These are phyloP conservation scores for Alca torda DNA, from an alignment of 2,797 vertebrate genomes.

Conservation along the genomic window DNA sequence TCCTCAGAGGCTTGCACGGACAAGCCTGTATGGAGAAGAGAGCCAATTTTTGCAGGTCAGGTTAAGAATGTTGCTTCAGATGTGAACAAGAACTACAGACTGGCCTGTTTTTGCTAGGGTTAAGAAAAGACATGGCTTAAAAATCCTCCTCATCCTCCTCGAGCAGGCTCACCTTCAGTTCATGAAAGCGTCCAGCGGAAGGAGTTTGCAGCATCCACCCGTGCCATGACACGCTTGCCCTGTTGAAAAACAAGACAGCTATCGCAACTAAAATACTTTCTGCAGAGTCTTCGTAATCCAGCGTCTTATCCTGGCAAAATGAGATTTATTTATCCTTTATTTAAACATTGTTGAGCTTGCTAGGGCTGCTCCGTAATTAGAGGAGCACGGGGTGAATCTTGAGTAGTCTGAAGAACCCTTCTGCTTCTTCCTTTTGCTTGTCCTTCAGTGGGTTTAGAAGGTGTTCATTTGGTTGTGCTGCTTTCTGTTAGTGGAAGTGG, in stretches of 20 bases:
- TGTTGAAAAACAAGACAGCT: fast-evolving
- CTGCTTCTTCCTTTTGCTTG: neutral
- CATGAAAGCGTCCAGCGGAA: neutral
- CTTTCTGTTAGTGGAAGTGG: neutral
- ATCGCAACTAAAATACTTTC: neutral
- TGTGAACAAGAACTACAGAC: neutral
- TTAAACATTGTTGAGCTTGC: neutral
- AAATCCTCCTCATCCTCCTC: neutral
- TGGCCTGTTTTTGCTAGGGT: neutral
- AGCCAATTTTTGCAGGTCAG: neutral
- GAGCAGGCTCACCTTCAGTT: too few species aligned
- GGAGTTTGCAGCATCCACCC: neutral
- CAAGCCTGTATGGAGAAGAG: neutral
- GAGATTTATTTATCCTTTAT: neutral
- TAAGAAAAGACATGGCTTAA: neutral
- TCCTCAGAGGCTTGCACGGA: neutral
- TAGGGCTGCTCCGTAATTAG: neutral
- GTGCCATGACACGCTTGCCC: fast-evolving
- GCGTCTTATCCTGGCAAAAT: neutral
- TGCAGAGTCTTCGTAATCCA: neutral
- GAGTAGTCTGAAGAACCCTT: neutral
- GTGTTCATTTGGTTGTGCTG: neutral
- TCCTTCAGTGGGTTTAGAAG: neutral
- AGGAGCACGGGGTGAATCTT: neutral
- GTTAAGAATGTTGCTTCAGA: neutral